Base-by-base conservation (phyloP, 2,797 vertebrate genomes). In the Scleropages formosus region DNA sequence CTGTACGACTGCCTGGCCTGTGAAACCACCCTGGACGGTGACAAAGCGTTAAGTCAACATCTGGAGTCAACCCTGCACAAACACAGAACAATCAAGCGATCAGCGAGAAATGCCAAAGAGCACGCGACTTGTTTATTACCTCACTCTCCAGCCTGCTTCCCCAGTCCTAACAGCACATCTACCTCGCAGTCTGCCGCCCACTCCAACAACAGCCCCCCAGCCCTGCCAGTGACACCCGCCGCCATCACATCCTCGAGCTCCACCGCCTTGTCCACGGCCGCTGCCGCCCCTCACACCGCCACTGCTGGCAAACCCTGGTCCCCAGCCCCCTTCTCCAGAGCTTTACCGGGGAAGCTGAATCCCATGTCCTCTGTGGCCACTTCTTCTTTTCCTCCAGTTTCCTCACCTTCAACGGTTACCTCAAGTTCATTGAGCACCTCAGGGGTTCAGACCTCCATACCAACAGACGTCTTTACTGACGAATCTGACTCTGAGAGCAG, bases 91-190 rank as follows among this genome's bases (percentile, higher is more conserved):
- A 93, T 93, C 92, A 94, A 94, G 90, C 92, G 91, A 93, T 92
- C 92, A 93, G 94, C 95, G 94, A 96, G 94, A 96, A 96, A 98
- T 94, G 96, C 98, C 98, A 99, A 99, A 99, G 98, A 99, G 95
- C 97, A 97, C 95, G 96, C 95, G 95, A 93, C 93, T 94, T 93
- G 95, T 96, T 94, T 94, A 95, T 98, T 98, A 98, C 96, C 97
- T 98, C 97, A 98, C 96, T 94, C 94, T 93, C 89, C 89, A 88
- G 94, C 94, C 95, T 95, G 95, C 95, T 95, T 95, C 94, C 95
- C 95, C 91, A 94, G 90, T 81, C 92, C 92, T 83, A 89, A 92
- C 93, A 93, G 93, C 92, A 90, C 94, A 94, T 96, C 96, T 97
- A 98, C 96, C 96, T 98, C 96, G 94, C 94, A 95, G 95, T 92